Evolutionary conservation across 2,888 invertebrate genomes (phyloP), one percentile per base, ranked within the genome.

Genomic region (Melanostoma mellinum): DNA sequence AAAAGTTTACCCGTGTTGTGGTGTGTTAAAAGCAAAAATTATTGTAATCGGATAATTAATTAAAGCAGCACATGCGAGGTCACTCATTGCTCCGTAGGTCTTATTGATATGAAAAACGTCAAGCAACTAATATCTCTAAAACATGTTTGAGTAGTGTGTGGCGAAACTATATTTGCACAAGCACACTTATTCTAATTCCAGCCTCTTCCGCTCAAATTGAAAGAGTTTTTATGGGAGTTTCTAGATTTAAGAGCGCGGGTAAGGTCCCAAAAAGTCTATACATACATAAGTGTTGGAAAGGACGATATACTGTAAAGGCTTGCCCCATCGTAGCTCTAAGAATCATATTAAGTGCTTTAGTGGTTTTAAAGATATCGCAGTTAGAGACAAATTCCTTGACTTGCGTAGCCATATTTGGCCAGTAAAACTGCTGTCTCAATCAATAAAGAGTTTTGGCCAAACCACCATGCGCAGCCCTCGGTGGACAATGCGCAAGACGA

Each of bases 331-430:
- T 32, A 0, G 38, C 1, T 8, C 67, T 9, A 3, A 67, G 10
- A 1, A 4, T n/a, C 8, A 3, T 6, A 8, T 67, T 53, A 1
- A 53, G 40, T 2, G 53, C 33, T 8, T 67, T 67, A 0, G 53
- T 40, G 4, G 6, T 67, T 42, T 67, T 67, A n/a, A 40, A 67
- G 0, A 67, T 20, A 0, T 67, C 42, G 4, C 67, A 67, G 5
- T 30, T n/a, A 4, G 9, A 9, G 0, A 67, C 42, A 33, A 30
- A 53, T 2, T 42, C 9, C 9, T 40, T 52, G 0, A 65, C 63
- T 5, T 65, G 63, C 0, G 63, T 6, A n/a, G 63, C 63, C 63
- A 65, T 65, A n/a, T 48, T 65, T 4, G 40, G 63, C 63, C 63
- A 65, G 30, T 32, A 65, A 6, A 38, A 65, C n/a, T 20, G 48